Evolutionary conservation across 2,888 invertebrate genomes (phyloP), one percentile per base, ranked within the genome.

Genomic region (Euphydryas editha): DNA sequence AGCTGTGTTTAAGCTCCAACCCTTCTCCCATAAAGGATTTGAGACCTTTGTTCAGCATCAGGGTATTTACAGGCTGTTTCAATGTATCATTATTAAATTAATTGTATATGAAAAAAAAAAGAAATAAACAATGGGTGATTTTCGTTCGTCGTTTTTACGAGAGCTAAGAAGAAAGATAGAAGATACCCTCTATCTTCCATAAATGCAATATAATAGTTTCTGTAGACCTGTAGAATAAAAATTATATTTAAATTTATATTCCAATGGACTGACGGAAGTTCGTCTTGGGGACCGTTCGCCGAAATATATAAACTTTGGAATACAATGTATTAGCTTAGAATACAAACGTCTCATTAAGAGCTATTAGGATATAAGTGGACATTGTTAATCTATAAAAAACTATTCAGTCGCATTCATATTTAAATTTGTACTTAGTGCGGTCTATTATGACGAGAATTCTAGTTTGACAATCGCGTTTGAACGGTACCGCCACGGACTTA

Each of bases 291-390:
- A 44, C 54, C 21, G 60, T 13, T 20, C 6, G 30, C 54, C 5
- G 30, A 61, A 24, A 24, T 24, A 24, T 24, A 24, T 24, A 24
- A 61, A 61, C 0, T 42, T 1, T 61, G 15, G 60, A 54, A 61
- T 61, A 61, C 60, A 60, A 60, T 42, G 4, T 11, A 6, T 11
- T 24, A 54, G 36, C 21, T 42, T 55, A 44, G 61, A 62, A 62
- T 62, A 42, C 55, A 30, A 62, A 62, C 55, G 55, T 30, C 62
- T 63, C 62, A 63, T 63, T 63, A 63, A 17, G 18, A 39, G 47
- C 15, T 47, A 30, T 58, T 57, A 58, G 57, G 21, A 58, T 13
- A 10, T 2, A 49, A 24, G 8, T n/a, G 15, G 13, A 21, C 18
- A 51, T 51, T 58, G 30, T 57, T 57, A 49, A 21, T 58, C 5